Evolutionary conservation across 2,888 invertebrate genomes (phyloP).

Genomic region (Drosophila buzzatii): DNA sequence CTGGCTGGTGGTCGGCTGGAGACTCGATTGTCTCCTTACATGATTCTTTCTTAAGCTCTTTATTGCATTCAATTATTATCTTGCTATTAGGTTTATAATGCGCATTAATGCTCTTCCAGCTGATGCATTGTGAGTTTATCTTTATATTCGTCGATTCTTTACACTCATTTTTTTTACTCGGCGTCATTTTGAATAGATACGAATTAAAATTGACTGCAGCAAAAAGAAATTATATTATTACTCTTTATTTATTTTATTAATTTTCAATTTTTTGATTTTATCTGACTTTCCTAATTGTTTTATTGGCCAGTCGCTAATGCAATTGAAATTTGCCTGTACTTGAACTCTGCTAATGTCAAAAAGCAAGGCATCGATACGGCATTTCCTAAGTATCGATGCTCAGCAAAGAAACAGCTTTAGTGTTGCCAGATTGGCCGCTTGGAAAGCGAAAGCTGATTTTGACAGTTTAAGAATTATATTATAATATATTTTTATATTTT

Average conservation of each 20-base stretch:
- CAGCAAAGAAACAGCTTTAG: neutral
- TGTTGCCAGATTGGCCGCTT: constrained; percentile 2
- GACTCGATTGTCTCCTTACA: neutral
- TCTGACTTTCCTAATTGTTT: neutral
- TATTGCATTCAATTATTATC: no score
- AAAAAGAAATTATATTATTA: neutral
- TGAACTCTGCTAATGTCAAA: neutral
- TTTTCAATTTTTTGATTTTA: no score
- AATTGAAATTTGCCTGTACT: neutral
- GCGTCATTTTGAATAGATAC: neutral
- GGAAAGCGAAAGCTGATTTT: neutral
- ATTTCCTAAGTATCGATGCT: neutral
- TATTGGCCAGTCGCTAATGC: neutral
- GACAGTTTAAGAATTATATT: neutral
- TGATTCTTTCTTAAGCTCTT: neutral
- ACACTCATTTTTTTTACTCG: neutral
- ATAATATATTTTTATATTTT: neutral
- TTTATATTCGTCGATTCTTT: neutral
- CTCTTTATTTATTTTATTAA: no score
- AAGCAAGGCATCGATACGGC: neutral
- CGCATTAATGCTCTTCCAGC: neutral
- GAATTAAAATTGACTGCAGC: neutral
- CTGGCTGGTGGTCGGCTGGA: neutral
- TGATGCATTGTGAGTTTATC: neutral
- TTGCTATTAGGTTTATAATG: neutral